Base-by-base conservation (phyloP, 92 coral and sea anemone species). In the Porites cylindrica region DNA sequence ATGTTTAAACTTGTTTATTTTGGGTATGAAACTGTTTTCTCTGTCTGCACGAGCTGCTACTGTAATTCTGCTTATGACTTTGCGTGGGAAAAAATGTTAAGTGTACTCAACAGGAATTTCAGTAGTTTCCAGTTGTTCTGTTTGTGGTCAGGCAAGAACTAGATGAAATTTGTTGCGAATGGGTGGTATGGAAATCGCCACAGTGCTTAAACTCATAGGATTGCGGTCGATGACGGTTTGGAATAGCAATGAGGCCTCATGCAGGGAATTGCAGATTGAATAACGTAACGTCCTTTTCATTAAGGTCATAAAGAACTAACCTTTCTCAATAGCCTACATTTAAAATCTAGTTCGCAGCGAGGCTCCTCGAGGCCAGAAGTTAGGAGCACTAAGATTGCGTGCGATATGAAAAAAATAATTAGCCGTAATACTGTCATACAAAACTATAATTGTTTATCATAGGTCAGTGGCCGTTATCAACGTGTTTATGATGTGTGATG, bases 1-100 rank as follows among this genome's bases (percentile, higher is more conserved):
- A 26, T 23, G 64, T 29, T 83, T 24, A 51, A 24, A 73, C 47
- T 50, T 83, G 87, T 83, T 83, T 83, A 73, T 83, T 73, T 83
- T 83, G 66, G 72, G 81, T 50, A 54, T 65, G 73, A 74, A 61
- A 66, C 51, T 83, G 87, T 73, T 83, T 72, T 83, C 24, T 52
- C 29, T 74, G 80, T 74, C 74, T 74, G 72, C 16, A 12, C 11
- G 61, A 56, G 61, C 61, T 56, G 61, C 64, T 63, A 74, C 72
- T 63, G 87, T 83, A 62, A 83, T 51, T 11, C 75, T 64, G 75
- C 78, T 47, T 80, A 64, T 47, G 26, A 17, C n/a, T 56, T 70
- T 62, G 86, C 86, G 86, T 82, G 86, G 78, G 86, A 82, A 82
- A 66, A 20, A 50, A 50, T 50, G 13, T 21, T 16, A 11, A 68